A percentile compares a stretch with the other conserved stretches of the same genome.
These are phyloP conservation scores for Rhinophrynus dorsalis DNA, from an alignment of 2,797 vertebrate genomes.

Conservation along the genomic window DNA sequence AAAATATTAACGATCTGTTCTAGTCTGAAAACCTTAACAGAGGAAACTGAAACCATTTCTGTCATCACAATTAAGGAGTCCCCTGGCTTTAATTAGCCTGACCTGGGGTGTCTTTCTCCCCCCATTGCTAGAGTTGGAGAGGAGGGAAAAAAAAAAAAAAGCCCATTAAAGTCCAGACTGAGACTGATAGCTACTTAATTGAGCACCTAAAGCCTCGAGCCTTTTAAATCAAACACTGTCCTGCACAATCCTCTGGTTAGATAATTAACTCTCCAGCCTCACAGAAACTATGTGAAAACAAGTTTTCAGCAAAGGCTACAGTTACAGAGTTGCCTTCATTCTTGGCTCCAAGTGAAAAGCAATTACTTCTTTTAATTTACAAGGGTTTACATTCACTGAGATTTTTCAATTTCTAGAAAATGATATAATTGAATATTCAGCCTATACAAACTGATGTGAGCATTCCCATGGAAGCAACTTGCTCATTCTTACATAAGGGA, in stretches of 20 bases:
- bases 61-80: constrained; percentile 97
- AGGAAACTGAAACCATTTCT: constrained; percentile 88
- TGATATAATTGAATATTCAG: constrained; percentile 48
- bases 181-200: constrained; percentile 97
- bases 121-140: constrained; percentile 82
- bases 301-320: constrained; percentile 67
- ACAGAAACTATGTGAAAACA: constrained; percentile 64
- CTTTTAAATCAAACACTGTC: constrained; percentile 97
- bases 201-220: constrained; percentile 93
- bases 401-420: constrained; percentile 46
- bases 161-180: constrained; percentile 95
- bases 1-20: constrained; percentile 78
- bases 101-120: constrained; percentile 80
- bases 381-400: constrained; percentile 46
- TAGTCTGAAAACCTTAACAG: constrained; percentile 73
- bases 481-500: constrained; percentile 34
- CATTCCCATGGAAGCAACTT: constrained; percentile 32
- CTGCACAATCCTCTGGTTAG: constrained; percentile 84
- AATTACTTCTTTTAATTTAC: constrained; percentile 47
- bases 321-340: constrained; percentile 63
- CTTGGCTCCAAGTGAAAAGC: constrained; percentile 57
- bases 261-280: constrained; percentile 84
- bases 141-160: constrained; percentile 65
- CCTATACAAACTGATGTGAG: constrained; percentile 16
- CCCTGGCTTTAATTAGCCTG: constrained; percentile 96